These are phyloP conservation scores for Hesperophylax magnus DNA, from an alignment of 1,140 invertebrate genomes.

Conservation along the genomic window DNA sequence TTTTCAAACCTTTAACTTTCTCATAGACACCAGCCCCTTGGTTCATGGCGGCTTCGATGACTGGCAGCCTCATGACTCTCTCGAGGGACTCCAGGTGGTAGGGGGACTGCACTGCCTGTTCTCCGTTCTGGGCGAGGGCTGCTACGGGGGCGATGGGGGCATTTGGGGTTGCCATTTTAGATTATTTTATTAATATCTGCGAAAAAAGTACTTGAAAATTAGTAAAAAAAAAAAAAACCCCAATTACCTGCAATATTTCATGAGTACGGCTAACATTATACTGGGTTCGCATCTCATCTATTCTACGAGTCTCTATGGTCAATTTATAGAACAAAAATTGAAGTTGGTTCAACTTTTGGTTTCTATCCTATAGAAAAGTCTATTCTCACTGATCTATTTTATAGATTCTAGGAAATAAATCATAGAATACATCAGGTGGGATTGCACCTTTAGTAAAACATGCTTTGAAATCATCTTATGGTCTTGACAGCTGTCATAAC, in stretches of 20 bases:
- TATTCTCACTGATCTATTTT: too few relatives aligned
- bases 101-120: conserved; percentile 54
- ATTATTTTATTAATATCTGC: background rate
- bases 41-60: conserved; percentile 71
- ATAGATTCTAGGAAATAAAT: too few relatives aligned
- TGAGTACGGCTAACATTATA: too few relatives aligned
- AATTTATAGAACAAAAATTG: too few relatives aligned
- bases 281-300: too few relatives aligned
- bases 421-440: too few relatives aligned
- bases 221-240: background rate
- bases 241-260: too few relatives aligned
- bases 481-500: too few relatives aligned
- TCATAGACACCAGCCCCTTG: conserved; percentile 72
- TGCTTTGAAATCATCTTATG: too few relatives aligned
- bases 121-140: background rate
- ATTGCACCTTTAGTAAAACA: background rate
- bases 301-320: too few relatives aligned
- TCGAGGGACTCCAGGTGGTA: conserved; percentile 73
- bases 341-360: too few relatives aligned
- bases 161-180: conserved; percentile 27
- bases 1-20: conserved; percentile 69
- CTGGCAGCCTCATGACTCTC: conserved; percentile 71
- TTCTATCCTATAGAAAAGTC: too few relatives aligned
- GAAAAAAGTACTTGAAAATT: background rate
- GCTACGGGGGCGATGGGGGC: background rate